Base-by-base conservation (phyloP, 2,113 vertebrate species). In the Hepsetus odoe region DNA sequence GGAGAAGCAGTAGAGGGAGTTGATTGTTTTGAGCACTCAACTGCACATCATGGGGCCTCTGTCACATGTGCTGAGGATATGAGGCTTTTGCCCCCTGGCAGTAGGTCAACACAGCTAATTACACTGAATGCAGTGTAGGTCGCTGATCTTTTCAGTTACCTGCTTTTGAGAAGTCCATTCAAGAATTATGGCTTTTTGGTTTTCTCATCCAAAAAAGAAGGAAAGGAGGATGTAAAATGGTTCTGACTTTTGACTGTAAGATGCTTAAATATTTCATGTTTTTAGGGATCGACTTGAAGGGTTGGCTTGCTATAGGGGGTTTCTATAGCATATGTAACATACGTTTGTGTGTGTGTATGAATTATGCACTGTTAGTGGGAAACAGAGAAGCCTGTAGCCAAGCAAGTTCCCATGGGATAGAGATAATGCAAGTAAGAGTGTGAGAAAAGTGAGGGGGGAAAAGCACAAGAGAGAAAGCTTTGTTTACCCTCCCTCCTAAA, bases 401-500 rank as follows among this genome's bases (percentile, higher is more conserved):
- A 78, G 38, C 62, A 56, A 49, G 67, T 64, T 58, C 73, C 56
- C 35, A 46, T 53, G 40, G 35, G 61, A 65, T 56, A 79, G 58
- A 76, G 53, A 79, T 69, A 82, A 40, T 59, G 69, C 46, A 22
- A 22, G 42, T 58, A 38, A 24, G 26, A 80, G 77, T 68, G 73
- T 76, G 77, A 68, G 46, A 77, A 83, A 72, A 85, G 58, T 35
- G 32, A 26, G 42, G 72, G 44, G 55, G 38, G 38, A 28, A 62
- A 67, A 67, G 24, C 49, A 49, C 22, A 26, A 61, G 49, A 42
- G 40, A 68, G 66, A 71, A 55, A 69, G 33, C 65, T 72, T 72
- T 76, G 81, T 93, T 92, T 92, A 89, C 86, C 87, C 84, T 85
- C 75, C 58, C 56, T 76, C 53, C 61, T 82, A 79, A 80, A 84